Evolutionary conservation across 2,888 invertebrate genomes (phyloP).

Genomic region (Dicyrtoma fusca): DNA sequence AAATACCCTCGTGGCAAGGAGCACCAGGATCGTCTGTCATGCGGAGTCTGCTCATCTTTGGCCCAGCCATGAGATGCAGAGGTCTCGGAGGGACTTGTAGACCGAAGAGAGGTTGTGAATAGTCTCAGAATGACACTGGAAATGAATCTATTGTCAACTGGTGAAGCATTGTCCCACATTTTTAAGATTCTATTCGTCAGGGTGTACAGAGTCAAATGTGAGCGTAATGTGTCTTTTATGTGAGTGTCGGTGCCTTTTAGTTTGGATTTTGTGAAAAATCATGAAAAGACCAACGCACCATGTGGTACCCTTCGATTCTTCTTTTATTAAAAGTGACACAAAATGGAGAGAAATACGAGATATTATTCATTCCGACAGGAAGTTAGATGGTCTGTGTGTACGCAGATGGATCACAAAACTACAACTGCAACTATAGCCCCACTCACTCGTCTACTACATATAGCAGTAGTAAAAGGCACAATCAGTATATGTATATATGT

Average conservation of each 20-base stretch:
- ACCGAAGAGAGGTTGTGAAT: too few relatives aligned
- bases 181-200: neutral
- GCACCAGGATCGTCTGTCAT: neutral
- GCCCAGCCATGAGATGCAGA: neutral
- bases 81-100: too few relatives aligned
- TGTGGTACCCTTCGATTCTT: conserved; percentile 35
- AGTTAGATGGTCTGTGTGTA: neutral
- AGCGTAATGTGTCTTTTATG: conserved; percentile 24
- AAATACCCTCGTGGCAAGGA: too few relatives aligned
- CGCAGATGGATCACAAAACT: too few relatives aligned
- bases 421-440: too few relatives aligned
- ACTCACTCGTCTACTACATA: too few relatives aligned
- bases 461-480: too few relatives aligned
- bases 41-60: neutral
- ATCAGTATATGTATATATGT: too few relatives aligned
- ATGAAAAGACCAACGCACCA: conserved; percentile 42
- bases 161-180: conserved; percentile 26
- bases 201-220: conserved; percentile 24
- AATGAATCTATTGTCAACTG: conserved; percentile 30
- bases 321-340: conserved; percentile 8
- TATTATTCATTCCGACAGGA: neutral
- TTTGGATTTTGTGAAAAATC: conserved; percentile 39
- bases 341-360: conserved; percentile 8
- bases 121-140: conserved; percentile 3
- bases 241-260: conserved; percentile 42